Percentiles rank a stretch among this genome's conserved stretches.
These are phyloP conservation scores for Grammomys dolichurus DNA, from an alignment of 2,113 vertebrate species.

Conservation along the genomic window DNA sequence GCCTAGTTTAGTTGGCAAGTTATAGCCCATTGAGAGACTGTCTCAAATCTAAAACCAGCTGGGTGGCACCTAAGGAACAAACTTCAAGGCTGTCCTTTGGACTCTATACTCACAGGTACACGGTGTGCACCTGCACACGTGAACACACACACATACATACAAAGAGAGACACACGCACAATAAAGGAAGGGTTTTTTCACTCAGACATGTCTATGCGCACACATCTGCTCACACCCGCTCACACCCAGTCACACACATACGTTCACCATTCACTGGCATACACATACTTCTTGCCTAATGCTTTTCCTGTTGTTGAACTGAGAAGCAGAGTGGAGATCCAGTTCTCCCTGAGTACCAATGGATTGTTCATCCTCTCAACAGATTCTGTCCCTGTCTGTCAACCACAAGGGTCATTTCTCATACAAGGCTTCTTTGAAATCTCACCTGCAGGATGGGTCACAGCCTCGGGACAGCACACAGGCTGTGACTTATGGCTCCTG, in stretches of 20 bases:
- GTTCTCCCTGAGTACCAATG: background rate
- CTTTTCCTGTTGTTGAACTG: background rate
- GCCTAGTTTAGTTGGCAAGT: background rate
- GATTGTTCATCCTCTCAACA: background rate
- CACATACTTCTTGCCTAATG: background rate
- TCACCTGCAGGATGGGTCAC: background rate
- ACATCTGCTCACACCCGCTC: background rate
- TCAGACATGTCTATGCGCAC: background rate
- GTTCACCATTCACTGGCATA: accelerated
- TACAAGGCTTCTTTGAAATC: background rate
- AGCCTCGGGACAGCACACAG: background rate
- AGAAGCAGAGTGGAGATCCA: background rate
- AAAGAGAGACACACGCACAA: background rate
- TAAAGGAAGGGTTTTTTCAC: background rate
- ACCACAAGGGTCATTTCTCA: background rate
- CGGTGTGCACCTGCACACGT: background rate
- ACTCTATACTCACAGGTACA: background rate
- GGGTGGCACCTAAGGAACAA: background rate
- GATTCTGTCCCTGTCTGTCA: background rate
- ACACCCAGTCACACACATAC: background rate
- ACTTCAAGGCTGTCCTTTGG: background rate
- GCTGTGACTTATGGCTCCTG: background rate
- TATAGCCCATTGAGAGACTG: background rate
- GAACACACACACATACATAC: background rate
- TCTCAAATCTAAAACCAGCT: background rate